These are phyloP conservation scores for Chrosomus eos DNA, from an alignment of 2,797 vertebrate species.

Conservation along the genomic window DNA sequence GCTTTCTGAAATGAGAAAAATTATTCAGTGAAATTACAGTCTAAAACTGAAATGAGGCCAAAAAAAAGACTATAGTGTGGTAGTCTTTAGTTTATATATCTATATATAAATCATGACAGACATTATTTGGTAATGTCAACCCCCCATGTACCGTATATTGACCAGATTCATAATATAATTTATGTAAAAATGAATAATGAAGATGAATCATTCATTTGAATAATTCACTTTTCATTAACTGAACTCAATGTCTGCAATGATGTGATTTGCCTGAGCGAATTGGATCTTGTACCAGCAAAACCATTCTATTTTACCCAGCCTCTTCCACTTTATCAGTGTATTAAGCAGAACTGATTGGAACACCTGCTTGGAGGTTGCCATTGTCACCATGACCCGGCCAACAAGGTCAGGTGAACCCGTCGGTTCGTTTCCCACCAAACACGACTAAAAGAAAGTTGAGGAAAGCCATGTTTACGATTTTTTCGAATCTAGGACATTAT, in stretches of 20 bases:
- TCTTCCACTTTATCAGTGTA: slow-evolving; percentile 23
- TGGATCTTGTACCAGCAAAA: slow-evolving; percentile 31
- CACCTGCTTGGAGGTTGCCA: slow-evolving; percentile 31
- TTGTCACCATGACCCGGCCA: background rate
- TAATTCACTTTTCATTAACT: slow-evolving; percentile 39
- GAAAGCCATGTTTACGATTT: slow-evolving; percentile 24
- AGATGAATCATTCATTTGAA: slow-evolving; percentile 23
- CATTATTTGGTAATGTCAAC: slow-evolving; percentile 1
- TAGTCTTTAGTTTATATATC: background rate
- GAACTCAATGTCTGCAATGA: slow-evolving; percentile 3
- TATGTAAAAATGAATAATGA: slow-evolving; percentile 5
- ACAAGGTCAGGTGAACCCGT: background rate
- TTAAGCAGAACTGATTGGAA: slow-evolving; percentile 22
- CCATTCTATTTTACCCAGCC: slow-evolving; percentile 17
- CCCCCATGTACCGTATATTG: background rate
- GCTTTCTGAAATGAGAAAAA: slow-evolving; percentile 4
- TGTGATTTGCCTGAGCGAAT: slow-evolving; percentile 21
- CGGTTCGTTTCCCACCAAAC: background rate
- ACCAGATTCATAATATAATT: slow-evolving; percentile 23
- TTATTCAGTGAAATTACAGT: slow-evolving; percentile 25
- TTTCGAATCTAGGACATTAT: slow-evolving; percentile 39
- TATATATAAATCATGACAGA: slow-evolving; percentile 10
- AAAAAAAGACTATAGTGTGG: background rate
- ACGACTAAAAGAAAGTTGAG: background rate
- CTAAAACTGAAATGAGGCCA: slow-evolving; percentile 6